Percentiles rank a stretch among this genome's conserved stretches.
Conservation (phyloP, 2,113 vertebrate genomes). For the Agelaius tricolor region DNA sequence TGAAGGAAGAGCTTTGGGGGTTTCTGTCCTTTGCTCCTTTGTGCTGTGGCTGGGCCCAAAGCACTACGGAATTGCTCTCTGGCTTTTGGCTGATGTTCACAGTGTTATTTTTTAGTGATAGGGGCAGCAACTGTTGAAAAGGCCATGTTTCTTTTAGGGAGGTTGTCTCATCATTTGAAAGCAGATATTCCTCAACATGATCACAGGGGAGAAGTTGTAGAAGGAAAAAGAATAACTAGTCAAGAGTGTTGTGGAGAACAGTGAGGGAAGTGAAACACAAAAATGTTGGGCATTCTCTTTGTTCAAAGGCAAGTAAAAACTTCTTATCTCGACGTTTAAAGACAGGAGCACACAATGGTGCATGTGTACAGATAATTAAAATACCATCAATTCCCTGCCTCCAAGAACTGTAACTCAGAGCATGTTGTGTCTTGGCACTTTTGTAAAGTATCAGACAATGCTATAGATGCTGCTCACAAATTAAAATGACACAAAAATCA, state of each 20-base stretch:
- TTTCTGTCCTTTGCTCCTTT: conserved; percentile 13
- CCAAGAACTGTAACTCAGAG: neutral
- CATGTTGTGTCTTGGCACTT: neutral
- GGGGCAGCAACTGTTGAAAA: conserved; percentile 18
- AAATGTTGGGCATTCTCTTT: neutral
- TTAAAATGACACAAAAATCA: neutral
- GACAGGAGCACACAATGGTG: neutral
- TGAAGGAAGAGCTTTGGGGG: conserved; percentile 4
- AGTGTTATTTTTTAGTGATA: neutral
- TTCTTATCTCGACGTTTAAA: conserved; percentile 7
- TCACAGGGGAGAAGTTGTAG: neutral
- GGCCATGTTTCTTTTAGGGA: neutral
- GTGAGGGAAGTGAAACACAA: neutral
- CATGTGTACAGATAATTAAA: conserved; percentile 4
- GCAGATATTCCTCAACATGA: neutral
- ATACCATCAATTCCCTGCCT: neutral
- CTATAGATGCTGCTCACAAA: neutral
- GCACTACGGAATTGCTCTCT: neutral
- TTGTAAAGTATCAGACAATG: neutral
- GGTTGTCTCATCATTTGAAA: neutral
- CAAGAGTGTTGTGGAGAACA: neutral
- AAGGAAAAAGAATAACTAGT: neutral
- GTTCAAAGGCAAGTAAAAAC: neutral
- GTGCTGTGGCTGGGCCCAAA: neutral
- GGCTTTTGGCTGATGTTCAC: neutral